Base-by-base conservation (phyloP, 92 coral and sea anemone genomes). In the Montipora capitata region DNA sequence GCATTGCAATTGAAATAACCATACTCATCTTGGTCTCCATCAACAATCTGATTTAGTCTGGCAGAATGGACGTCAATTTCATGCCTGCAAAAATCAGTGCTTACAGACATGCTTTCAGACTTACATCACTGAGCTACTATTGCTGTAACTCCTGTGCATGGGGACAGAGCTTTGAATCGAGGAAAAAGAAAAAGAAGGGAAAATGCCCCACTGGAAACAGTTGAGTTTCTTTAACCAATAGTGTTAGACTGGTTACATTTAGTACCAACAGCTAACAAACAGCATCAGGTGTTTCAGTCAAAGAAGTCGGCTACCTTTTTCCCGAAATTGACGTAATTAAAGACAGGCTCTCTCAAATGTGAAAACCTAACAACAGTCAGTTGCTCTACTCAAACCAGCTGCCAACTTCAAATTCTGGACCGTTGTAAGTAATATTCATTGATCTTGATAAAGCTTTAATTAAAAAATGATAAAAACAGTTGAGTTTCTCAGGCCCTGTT, bases 1-100 rank as follows among this genome's bases (percentile, higher is more conserved):
- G 61, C 76, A 11, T 68, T 65, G 67, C 94, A 91, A 44, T 11
- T 45, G 77, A 61, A 91, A 40, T 87, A 91, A 4, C 91, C 88
- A 67, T 63, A 87, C 35, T 81, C 69, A 76, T 91, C 92, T 61
- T 83, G 85, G 57, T 91, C 91, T n/a, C 72, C 86, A 39, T 45
- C 52, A 27, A 58, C 65, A 38, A 77, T 77, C 81, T 73, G 79
- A 14, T 80, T 65, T 4, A 86, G 27, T 40, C 72, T 74, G 51
- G 54, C 74, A 10, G 71, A 56, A 76, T 91, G 94, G 41, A 66
- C 81, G 51, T 91, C 94, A 44, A 79, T 43, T 80, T 91, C 91
- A 86, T 91, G 94, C 68, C 94, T 91, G 71, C 40, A 52, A 52
- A 52, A 52, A 5, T 10, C 58, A 52, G 39, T 2, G 10, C 16